phyloP scores from a whole-genome alignment of 2,797 vertebrate genomes.

The Apodemus agrarius region DNA sequence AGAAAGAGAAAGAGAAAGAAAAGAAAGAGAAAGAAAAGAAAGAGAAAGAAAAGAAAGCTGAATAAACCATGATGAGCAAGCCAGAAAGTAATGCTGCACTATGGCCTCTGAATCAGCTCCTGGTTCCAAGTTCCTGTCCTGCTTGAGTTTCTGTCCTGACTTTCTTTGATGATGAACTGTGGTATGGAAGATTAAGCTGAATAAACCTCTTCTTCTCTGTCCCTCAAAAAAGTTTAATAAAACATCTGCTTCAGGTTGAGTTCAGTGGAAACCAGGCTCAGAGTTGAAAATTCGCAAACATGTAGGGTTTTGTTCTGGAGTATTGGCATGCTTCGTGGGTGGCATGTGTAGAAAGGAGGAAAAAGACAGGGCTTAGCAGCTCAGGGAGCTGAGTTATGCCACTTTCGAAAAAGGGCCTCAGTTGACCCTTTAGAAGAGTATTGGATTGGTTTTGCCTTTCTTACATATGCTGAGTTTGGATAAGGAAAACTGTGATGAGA shows the following conservation, averaged over 20 bases:
- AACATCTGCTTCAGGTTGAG: not conserved
- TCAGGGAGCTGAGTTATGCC: not conserved
- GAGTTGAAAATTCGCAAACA: not conserved
- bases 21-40: too few relatives aligned
- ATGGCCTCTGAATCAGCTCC: too few relatives aligned
- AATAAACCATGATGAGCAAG: too few relatives aligned
- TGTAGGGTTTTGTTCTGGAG: not conserved
- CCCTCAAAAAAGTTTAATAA: not conserved
- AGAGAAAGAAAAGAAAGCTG: too few relatives aligned
- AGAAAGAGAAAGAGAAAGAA: too few relatives aligned
- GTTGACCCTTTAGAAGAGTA: not conserved
- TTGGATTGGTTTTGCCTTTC: conserved; percentile 1
- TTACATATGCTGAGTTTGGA: not conserved
- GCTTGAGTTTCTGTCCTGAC: too few relatives aligned
- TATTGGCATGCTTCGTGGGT: not conserved
- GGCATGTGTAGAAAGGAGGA: not conserved
- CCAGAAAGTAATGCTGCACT: too few relatives aligned
- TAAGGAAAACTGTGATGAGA: not conserved
- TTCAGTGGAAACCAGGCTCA: conserved; percentile 9
- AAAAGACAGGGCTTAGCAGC: not conserved
- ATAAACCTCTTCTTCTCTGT: too few relatives aligned
- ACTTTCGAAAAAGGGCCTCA: not conserved
- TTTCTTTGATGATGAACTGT: too few relatives aligned
- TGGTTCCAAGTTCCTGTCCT: too few relatives aligned
- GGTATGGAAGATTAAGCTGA: too few relatives aligned